These are phyloP conservation scores for Gallinago undulata DNA, from an alignment of 2,113 vertebrate species.

Conservation along the genomic window DNA sequence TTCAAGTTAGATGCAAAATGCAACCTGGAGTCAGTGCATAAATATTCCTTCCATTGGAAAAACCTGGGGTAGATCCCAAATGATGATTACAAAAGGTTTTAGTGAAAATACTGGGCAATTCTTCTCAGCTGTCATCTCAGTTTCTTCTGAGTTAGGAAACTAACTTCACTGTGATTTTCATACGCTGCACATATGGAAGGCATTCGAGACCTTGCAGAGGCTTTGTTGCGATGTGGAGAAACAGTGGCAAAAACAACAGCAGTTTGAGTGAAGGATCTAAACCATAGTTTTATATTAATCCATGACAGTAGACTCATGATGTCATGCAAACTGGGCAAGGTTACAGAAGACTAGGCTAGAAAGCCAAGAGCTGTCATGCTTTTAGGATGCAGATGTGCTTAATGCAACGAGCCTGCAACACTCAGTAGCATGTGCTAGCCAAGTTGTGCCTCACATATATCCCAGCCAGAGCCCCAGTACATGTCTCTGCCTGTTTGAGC, in stretches of 20 bases:
- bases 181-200: background rate
- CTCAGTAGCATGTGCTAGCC: slow-evolving; percentile 27
- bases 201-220: background rate
- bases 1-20: background rate
- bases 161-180: background rate
- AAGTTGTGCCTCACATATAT: background rate
- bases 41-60: background rate
- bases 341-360: background rate
- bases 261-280: background rate
- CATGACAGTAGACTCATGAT: slow-evolving; percentile 6
- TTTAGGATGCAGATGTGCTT: slow-evolving; percentile 47
- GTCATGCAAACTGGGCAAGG: slow-evolving; percentile 50
- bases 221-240: background rate
- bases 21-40: background rate
- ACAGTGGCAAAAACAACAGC: background rate
- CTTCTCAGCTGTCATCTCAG: background rate
- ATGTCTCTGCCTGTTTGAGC: background rate
- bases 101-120: background rate
- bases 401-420: slow-evolving; percentile 40
- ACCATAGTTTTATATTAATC: background rate
- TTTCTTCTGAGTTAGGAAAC: background rate
- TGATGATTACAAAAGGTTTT: background rate
- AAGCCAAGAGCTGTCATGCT: slow-evolving; percentile 49
- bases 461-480: background rate
- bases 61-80: background rate